Evolutionary conservation across 2,113 vertebrate genomes (phyloP).

Genomic region (Nibea coibor): DNA sequence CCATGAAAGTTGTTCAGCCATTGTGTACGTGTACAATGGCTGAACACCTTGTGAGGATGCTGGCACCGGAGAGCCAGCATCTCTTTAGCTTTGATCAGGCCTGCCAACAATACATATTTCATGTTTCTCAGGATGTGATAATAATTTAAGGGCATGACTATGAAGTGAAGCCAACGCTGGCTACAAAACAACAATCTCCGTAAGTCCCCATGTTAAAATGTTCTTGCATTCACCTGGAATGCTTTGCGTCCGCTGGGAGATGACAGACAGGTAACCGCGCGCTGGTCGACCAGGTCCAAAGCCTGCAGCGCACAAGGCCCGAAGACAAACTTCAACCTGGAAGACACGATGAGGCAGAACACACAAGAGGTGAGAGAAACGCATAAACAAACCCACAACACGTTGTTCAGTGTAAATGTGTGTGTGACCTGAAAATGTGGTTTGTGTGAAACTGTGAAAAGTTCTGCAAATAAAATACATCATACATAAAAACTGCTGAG

Average conservation of each 20-base stretch:
- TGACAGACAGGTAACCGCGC: constrained; percentile 85
- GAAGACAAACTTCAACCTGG: constrained; percentile 93
- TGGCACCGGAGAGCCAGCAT: too few relatives aligned
- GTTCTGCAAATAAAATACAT: not conserved
- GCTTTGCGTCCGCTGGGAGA: constrained; percentile 90
- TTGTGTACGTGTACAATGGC: too few relatives aligned
- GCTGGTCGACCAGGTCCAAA: constrained; percentile 92
- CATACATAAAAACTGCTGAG: not conserved
- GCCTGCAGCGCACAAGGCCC: constrained; percentile 90
- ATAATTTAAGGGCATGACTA: too few relatives aligned
- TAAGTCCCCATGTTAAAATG: too few relatives aligned
- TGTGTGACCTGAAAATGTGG: not conserved
- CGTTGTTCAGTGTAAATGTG: not conserved
- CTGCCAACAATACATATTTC: too few relatives aligned
- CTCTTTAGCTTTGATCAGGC: too few relatives aligned
- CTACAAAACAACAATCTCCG: too few relatives aligned
- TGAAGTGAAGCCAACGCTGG: too few relatives aligned
- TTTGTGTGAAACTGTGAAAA: not conserved
- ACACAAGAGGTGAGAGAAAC: not conserved
- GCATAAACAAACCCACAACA: not conserved
- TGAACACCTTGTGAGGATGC: too few relatives aligned
- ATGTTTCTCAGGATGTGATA: too few relatives aligned
- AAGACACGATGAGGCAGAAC: constrained; percentile 30
- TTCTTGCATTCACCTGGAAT: constrained; percentile 85
- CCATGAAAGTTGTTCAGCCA: too few relatives aligned